These are phyloP conservation scores for Prorops nasuta DNA, from an alignment of 1,140 invertebrate genomes.

Conservation along the genomic window DNA sequence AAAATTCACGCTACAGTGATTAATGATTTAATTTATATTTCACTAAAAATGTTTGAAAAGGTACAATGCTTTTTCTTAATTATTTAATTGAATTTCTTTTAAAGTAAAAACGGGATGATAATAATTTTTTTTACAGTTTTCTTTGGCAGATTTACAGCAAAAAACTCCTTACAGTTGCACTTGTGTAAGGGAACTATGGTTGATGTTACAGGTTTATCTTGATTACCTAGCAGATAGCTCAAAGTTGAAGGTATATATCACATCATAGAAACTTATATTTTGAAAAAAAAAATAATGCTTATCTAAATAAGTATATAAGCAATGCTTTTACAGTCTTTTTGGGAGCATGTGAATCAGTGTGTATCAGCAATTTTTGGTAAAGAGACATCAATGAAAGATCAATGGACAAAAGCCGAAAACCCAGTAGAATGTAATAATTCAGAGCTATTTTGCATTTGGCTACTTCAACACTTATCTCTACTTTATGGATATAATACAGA, in stretches of 20 bases:
- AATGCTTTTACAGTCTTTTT: conserved; percentile 49
- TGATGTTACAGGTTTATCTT: conserved; percentile 48
- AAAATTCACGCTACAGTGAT: conserved; percentile 32
- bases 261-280: background rate
- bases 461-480: conserved; percentile 46
- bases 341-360: conserved; percentile 44
- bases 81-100: conserved; percentile 1
- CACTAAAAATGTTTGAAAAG: conserved; percentile 43
- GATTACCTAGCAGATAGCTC: conserved; percentile 27
- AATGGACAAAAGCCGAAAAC: conserved; percentile 6
- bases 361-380: too few relatives aligned
- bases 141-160: conserved; percentile 33
- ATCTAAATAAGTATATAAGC: too few relatives aligned
- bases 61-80: conserved; percentile 27
- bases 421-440: conserved; percentile 36
- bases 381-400: conserved; percentile 23
- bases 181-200: conserved; percentile 54
- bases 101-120: too few relatives aligned
- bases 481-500: conserved; percentile 43
- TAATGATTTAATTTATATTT: conserved; percentile 43
- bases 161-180: conserved; percentile 52
- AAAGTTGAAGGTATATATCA: conserved; percentile 33
- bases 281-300: background rate
- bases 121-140: conserved; percentile 32
- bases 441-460: conserved; percentile 48